Percentiles rank a stretch among this genome's conserved stretches.
phyloP scores from a whole-genome alignment of 1,140 invertebrate genomes.

The Epicauta chinensis region DNA sequence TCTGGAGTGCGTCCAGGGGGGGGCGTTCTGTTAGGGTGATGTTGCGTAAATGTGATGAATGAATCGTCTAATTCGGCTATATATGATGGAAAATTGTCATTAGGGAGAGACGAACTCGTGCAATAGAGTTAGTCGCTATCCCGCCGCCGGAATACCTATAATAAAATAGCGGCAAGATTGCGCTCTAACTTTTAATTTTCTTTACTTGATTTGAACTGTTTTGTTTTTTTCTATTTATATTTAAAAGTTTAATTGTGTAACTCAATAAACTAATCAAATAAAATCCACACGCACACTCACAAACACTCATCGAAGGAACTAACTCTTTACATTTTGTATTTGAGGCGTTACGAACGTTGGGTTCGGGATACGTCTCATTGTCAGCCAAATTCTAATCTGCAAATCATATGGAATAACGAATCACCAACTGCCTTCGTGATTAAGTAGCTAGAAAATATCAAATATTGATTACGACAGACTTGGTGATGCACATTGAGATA shows the following conservation, averaged over 20 bases:
- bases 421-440: conserved; percentile 38
- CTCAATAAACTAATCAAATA: conserved; percentile 41
- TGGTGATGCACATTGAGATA: conserved; percentile 27
- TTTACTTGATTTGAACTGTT: neutral
- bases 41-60: conserved; percentile 1
- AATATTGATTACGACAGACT: conserved; percentile 36
- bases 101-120: conserved; percentile 13
- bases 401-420: conserved; percentile 39
- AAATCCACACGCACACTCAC: conserved; percentile 40
- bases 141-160: neutral
- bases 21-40: no score
- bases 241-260: conserved; percentile 31
- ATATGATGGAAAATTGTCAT: conserved; percentile 6
- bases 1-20: no score
- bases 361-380: conserved; percentile 25
- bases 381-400: conserved; percentile 40
- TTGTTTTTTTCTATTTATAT: neutral
- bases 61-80: conserved; percentile 10
- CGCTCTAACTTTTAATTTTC: neutral
- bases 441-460: conserved; percentile 41
- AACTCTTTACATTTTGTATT: conserved; percentile 39
- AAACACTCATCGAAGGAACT: conserved; percentile 43
- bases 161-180: conserved; percentile 1
- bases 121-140: conserved; percentile 11
- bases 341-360: conserved; percentile 32